phyloP scores from a whole-genome alignment of 2,797 vertebrate species.

The Odontamblyopus lacepedii region DNA sequence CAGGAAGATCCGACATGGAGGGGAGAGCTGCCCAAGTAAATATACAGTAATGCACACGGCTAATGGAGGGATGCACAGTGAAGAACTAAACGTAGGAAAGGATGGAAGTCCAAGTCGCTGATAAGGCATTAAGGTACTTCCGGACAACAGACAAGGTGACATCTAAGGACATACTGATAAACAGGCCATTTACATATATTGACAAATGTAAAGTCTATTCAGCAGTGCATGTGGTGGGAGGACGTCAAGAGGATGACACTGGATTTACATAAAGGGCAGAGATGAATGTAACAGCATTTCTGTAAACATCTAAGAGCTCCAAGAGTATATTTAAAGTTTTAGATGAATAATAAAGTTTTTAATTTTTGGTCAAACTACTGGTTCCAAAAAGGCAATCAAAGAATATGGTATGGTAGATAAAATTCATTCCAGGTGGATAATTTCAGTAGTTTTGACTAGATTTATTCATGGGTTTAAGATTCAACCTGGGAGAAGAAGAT shows the following conservation, averaged over 20 bases:
- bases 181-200: neutral
- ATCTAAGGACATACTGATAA: neutral
- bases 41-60: neutral
- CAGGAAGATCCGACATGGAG: slow-evolving; percentile 55
- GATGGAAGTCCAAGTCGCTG: neutral
- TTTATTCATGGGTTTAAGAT: too few species aligned
- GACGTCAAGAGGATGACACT: neutral
- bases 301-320: too few species aligned
- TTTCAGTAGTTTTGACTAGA: too few species aligned
- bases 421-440: too few species aligned
- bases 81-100: neutral
- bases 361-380: too few species aligned
- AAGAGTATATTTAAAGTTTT: too few species aligned
- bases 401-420: too few species aligned
- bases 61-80: too few species aligned
- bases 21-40: slow-evolving; percentile 21
- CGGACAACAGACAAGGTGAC: neutral
- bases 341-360: too few species aligned
- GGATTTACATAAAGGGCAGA: neutral
- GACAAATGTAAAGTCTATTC: neutral
- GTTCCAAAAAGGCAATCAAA: too few species aligned
- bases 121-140: neutral
- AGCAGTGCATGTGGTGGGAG: neutral
- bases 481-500: too few species aligned
- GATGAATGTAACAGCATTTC: neutral